These are phyloP conservation scores for Simalia tracyae DNA, from an alignment of 2,797 vertebrate species.

Conservation along the genomic window DNA sequence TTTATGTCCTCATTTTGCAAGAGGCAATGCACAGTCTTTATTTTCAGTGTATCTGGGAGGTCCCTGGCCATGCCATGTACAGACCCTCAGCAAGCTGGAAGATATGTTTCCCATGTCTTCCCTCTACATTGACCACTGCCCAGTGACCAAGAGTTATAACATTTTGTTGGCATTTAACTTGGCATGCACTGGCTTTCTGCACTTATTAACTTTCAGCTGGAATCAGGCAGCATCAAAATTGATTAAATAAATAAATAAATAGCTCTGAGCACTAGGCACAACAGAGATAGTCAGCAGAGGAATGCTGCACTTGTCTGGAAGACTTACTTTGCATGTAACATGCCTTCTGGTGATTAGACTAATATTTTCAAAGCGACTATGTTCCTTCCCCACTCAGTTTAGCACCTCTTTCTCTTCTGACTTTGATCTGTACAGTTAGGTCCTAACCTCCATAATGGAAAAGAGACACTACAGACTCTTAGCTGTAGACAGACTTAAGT, in stretches of 20 bases:
- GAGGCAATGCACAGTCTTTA: background rate
- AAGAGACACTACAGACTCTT: background rate
- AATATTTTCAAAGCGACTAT: background rate
- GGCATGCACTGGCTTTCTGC: no score
- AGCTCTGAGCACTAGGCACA: no score
- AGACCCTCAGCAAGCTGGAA: background rate
- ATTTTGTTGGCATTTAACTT: no score
- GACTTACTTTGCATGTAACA: no score
- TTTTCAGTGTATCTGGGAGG: no score
- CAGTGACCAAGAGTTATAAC: no score
- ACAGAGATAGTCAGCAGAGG: no score
- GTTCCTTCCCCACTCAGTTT: background rate
- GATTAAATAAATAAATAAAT: no score
- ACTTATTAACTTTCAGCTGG: no score
- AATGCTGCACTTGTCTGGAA: no score
- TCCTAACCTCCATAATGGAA: background rate
- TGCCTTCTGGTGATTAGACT: background rate
- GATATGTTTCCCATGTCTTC: background rate
- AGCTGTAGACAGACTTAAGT: background rate
- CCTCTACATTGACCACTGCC: background rate
- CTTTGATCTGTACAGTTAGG: background rate
- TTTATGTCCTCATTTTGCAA: background rate
- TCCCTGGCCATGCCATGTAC: background rate
- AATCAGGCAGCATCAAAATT: no score
- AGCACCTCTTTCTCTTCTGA: background rate